Evolutionary conservation across 2,113 vertebrate species (phyloP).

Genomic region (Clarias macrocephalus): DNA sequence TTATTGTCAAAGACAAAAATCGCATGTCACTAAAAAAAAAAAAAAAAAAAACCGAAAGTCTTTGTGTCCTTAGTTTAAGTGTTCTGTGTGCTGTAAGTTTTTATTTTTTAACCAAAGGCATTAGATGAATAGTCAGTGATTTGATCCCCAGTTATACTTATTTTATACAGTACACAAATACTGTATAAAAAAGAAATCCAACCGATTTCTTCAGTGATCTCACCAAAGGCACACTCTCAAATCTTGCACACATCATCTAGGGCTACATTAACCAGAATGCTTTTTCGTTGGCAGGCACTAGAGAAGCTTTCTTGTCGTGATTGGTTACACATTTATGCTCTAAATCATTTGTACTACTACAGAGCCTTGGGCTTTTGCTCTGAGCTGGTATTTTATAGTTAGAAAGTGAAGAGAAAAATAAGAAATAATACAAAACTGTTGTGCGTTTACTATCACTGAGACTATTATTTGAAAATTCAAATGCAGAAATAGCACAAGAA

Average conservation of each 20-base stretch:
- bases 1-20: neutral
- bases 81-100: neutral
- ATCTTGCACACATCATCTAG: neutral
- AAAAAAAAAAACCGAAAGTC: neutral
- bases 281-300: neutral
- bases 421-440: neutral
- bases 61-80: neutral
- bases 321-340: neutral
- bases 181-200: neutral
- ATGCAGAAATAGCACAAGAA: neutral
- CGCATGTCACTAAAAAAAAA: neutral
- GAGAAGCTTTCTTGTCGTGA: neutral
- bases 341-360: neutral
- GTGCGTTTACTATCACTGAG: neutral
- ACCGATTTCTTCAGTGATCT: neutral
- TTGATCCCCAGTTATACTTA: neutral
- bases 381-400: neutral
- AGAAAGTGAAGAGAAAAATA: neutral
- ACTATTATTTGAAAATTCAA: neutral
- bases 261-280: neutral
- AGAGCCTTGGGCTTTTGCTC: neutral
- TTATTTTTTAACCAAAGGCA: neutral
- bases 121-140: neutral
- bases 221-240: neutral
- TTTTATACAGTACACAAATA: neutral